These are phyloP conservation scores for Sebastes schlegelii DNA, from an alignment of 2,113 vertebrate genomes.

Conservation along the genomic window DNA sequence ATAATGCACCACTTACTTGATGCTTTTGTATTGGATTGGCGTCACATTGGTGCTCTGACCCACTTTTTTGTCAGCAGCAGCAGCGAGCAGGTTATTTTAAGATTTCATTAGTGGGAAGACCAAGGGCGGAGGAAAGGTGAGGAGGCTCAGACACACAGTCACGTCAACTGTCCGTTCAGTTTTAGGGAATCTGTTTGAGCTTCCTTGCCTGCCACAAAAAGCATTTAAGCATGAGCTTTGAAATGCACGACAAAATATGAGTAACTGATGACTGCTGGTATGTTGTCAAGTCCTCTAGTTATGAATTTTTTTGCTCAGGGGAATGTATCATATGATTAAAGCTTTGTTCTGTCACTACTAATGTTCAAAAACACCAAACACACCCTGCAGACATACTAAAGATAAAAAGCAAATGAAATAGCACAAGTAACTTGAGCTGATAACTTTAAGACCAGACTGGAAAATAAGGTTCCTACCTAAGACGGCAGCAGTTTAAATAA, in stretches of 20 bases:
- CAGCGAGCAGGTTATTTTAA: conserved; percentile 74
- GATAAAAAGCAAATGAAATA: not conserved
- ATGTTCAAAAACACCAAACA: not conserved
- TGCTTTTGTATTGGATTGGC: conserved; percentile 53
- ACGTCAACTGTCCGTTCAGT: conserved; percentile 10
- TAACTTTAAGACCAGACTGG: not conserved
- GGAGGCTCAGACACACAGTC: conserved; percentile 19
- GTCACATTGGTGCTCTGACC: conserved; percentile 69
- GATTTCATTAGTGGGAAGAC: conserved; percentile 64
- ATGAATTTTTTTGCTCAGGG: conserved; percentile 6
- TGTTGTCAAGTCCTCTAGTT: not conserved
- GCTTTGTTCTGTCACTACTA: not conserved
- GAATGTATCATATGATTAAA: conserved; percentile 8
- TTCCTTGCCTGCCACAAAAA: not conserved
- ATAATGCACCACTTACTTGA: conserved; percentile 67
- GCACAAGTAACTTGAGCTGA: not conserved
- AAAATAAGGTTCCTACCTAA: not conserved
- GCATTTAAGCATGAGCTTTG: not conserved
- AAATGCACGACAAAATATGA: not conserved
- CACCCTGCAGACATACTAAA: not conserved
- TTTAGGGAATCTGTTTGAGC: not conserved
- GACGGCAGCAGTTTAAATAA: not conserved
- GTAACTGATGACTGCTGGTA: not conserved
- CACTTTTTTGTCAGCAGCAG: conserved; percentile 58
- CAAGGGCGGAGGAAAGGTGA: conserved; percentile 57